phyloP scores from a whole-genome alignment of 2,113 vertebrate genomes.

The Colius striatus region DNA sequence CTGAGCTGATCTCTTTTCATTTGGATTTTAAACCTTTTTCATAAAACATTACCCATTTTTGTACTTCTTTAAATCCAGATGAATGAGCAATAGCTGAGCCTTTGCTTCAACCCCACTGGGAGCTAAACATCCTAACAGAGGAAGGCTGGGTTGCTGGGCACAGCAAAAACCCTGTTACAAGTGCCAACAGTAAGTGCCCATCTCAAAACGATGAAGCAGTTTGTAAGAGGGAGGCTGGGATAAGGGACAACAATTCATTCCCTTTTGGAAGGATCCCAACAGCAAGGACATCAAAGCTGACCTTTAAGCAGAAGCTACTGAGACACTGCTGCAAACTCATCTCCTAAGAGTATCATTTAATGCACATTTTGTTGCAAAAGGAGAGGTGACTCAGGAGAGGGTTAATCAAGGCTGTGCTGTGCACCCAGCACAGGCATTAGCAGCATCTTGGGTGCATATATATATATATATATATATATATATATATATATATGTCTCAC shows the following conservation, averaged over 20 bases:
- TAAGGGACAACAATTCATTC: background rate
- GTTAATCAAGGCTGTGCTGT: background rate
- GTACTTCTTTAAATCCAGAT: background rate
- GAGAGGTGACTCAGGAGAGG: background rate
- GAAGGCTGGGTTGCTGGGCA: background rate
- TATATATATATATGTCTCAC: too few species aligned
- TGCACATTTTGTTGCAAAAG: background rate
- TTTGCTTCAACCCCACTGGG: background rate
- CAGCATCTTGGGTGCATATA: background rate
- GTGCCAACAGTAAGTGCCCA: accelerated
- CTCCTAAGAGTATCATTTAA: background rate
- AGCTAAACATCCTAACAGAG: accelerated
- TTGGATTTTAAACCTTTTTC: background rate
- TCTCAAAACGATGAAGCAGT: background rate
- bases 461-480: background rate
- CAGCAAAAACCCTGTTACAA: background rate
- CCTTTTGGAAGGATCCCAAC: background rate
- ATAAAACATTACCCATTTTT: background rate
- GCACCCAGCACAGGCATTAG: background rate
- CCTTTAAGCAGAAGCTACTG: background rate
- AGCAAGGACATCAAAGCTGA: background rate
- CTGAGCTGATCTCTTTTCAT: background rate
- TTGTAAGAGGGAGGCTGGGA: background rate
- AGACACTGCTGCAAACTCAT: background rate
- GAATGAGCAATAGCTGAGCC: background rate